Base-by-base conservation (phyloP, 1,140 invertebrate species). In the Dolichoris vasculosae region DNA sequence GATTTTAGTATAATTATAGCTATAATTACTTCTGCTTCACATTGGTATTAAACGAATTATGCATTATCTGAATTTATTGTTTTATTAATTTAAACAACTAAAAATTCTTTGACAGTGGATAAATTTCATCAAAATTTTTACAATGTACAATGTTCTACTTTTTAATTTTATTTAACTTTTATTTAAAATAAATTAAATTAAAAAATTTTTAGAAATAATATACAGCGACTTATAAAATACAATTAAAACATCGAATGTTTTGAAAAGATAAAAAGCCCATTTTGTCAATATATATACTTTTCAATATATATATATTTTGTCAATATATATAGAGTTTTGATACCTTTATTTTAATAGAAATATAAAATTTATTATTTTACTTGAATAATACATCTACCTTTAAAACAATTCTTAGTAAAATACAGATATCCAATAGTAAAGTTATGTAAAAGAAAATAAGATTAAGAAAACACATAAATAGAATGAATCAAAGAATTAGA, bases 271-370 rank as follows among this genome's bases (percentile, higher is more conserved):
- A 30, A 13, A 13, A 67, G 20, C 23, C 7, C 6, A 48, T 17
- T 26, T 46, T 76, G 32, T 55, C 67, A 17, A 13, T 55, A 40
- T 76, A 59, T 46, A 32, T 46, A 83, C 51, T 76, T 6, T 13
- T 11, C 38, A 35, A 15, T 32, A 2, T 23, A 64, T 40, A n/a
- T 35, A 63, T 13, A 38, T 4, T 48, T 15, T 0, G 13, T 20
- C n/a, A n/a, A n/a, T n/a, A n/a, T n/a, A n/a, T n/a, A n/a, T n/a
- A 69, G 48, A 67, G 51, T 75, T 64, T 76, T 81, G 78, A 85
- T 81, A 38, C 76, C 76, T 85, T 30, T 78, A 35, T 46, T 40
- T 48, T 59, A 75, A 26, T 59, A n/a, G n/a, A 64, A 46, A 59
- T 51, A 30, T 32, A 59, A 55, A n/a, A 43, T 15, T 6, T 11